Evolutionary conservation across 1,140 invertebrate species (phyloP).

Genomic region (Tetragonula clypearis): DNA sequence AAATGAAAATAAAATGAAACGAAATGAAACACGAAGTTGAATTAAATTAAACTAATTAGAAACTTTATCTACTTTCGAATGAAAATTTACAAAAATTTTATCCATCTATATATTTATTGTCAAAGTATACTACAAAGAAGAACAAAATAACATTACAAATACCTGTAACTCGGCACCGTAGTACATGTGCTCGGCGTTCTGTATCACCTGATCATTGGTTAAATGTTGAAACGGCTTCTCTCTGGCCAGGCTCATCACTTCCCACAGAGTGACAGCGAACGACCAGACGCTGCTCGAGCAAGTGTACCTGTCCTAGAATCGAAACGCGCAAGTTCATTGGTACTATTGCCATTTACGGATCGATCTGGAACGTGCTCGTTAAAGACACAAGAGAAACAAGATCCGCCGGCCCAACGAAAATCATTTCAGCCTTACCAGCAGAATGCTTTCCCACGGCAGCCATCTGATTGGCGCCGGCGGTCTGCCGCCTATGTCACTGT

Average conservation of each 20-base stretch:
- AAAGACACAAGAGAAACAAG: background rate
- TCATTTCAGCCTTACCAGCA: conserved; percentile 85
- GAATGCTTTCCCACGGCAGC: conserved; percentile 92
- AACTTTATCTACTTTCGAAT: background rate
- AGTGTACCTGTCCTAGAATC: conserved; percentile 84
- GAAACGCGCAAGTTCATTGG: background rate
- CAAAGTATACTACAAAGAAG: background rate
- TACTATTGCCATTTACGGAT: background rate
- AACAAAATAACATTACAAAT: conserved; percentile 27
- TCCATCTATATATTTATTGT: background rate
- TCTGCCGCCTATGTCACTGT: conserved; percentile 88
- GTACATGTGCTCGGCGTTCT: conserved; percentile 87
- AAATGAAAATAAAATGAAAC: too few species aligned
- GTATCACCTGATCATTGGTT: conserved; percentile 89
- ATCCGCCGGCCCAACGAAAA: background rate
- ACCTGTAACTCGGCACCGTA: conserved; percentile 86
- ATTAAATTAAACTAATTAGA: too few species aligned
- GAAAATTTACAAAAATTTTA: background rate
- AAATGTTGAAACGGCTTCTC: conserved; percentile 88
- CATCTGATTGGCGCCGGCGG: conserved; percentile 88
- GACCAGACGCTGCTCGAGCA: conserved; percentile 87
- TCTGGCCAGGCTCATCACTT: conserved; percentile 88
- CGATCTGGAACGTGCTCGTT: background rate
- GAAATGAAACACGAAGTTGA: too few species aligned
- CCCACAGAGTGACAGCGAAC: conserved; percentile 88